Evolutionary conservation across 2,113 vertebrate species (phyloP), one percentile per base, ranked within the genome.

Genomic region (Tachycineta bicolor): DNA sequence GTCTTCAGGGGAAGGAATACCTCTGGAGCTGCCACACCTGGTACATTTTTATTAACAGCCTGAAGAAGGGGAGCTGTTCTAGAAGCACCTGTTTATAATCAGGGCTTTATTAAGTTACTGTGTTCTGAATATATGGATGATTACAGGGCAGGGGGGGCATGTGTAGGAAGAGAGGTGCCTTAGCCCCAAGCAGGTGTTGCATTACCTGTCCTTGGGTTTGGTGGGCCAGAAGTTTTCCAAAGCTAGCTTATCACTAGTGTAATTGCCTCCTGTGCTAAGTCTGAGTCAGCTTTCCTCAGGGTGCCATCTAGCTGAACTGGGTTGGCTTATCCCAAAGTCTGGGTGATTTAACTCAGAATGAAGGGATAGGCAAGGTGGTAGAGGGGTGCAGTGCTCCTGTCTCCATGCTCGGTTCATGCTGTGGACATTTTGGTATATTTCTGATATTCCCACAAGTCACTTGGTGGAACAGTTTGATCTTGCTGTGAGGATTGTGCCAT

Each of bases 401-500:
- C 39, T 44, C 19, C 8, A 1, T n/a, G 12, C 55, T 69, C 34
- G 18, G 28, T 37, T 69, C n/a, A 14, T 1, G 1, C 25, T 53
- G n/a, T 22, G 47, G 62, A 33, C 4, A 4, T 83, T 77, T 75
- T 49, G 52, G 12, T 78, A 41, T 22, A 86, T 70, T 68, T 41
- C 39, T 71, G 68, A 47, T 62, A 75, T 90, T 90, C 62, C 28
- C 60, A 33, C 49, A 46, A 74, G 44, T 68, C 9, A 5, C 23
- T 18, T 49, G 17, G 65, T 41, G 86, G 80, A 96, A 80, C 60
- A 71, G 73, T 62, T 64, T 43, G 71, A 80, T 92, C 76, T 90
- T 67, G 31, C 83, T 39, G 47, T 86, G 79, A n/a, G 79, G 88
- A 88, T 81, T 67, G 60, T 93, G 90, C 87, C 55, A 29, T n/a